Conservation (phyloP, 2,888 invertebrate genomes). For the Oegoconia quadripuncta region DNA sequence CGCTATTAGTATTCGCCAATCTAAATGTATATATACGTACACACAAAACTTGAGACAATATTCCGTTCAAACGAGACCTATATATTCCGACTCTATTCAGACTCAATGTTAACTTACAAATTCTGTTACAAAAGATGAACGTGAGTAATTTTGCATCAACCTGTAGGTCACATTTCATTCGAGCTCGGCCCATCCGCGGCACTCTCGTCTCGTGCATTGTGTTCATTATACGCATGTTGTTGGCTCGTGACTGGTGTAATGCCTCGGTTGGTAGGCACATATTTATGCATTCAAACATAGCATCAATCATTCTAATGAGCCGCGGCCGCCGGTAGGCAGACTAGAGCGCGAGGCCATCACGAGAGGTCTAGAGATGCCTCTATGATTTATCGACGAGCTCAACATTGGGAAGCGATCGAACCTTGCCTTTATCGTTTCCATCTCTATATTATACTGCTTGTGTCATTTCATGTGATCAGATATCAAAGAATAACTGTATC, state of each 20-base stretch:
- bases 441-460: too few relatives aligned
- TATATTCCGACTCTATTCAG: not conserved
- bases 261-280: slow-evolving; percentile 51
- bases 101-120: not conserved
- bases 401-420: not conserved
- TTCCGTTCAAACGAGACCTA: not conserved
- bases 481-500: too few relatives aligned
- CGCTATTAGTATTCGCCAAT: too few relatives aligned
- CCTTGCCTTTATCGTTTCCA: not conserved
- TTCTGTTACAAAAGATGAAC: not conserved
- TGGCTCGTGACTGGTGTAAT: slow-evolving; percentile 52
- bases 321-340: slow-evolving; percentile 42
- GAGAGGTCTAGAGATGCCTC: slow-evolving; percentile 47
- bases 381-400: slow-evolving; percentile 33
- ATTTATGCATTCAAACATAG: slow-evolving; percentile 59
- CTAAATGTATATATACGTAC: too few relatives aligned
- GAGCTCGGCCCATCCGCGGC: not conserved
- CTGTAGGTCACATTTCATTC: slow-evolving; percentile 1
- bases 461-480: too few relatives aligned
- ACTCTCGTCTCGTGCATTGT: slow-evolving; percentile 10
- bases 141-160: not conserved
- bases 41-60: too few relatives aligned
- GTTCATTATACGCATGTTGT: slow-evolving; percentile 42
- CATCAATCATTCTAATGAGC: slow-evolving; percentile 78
- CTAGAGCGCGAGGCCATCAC: slow-evolving; percentile 42